Evolutionary conservation across 2,113 vertebrate species (phyloP).

Genomic region (Scopus umbretta): DNA sequence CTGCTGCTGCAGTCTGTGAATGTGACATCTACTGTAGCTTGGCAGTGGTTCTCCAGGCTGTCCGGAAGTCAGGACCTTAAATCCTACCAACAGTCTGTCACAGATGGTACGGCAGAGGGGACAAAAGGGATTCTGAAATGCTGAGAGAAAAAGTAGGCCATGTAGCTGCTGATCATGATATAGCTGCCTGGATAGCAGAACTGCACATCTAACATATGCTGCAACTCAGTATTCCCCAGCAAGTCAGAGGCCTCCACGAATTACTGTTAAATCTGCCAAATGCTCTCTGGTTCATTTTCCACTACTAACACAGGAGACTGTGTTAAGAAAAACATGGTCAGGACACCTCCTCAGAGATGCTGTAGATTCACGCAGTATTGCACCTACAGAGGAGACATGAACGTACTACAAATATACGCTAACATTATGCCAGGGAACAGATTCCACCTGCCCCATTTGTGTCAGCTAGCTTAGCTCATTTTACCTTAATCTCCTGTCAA

Average conservation of each 20-base stretch:
- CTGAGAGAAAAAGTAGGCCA: slow-evolving; percentile 24
- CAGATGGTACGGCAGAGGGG: slow-evolving; percentile 38
- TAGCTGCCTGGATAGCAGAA: not conserved
- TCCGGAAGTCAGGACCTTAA: slow-evolving; percentile 3
- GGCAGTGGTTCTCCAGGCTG: not conserved
- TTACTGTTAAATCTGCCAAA: not conserved
- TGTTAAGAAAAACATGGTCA: not conserved
- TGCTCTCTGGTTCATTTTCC: not conserved
- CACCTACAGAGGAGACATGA: accelerated
- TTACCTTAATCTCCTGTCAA: not conserved
- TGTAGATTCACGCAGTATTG: not conserved
- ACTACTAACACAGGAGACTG: not conserved
- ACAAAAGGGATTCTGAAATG: slow-evolving; percentile 1
- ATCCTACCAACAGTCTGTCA: slow-evolving; percentile 31
- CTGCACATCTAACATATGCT: not conserved
- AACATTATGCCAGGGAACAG: not conserved
- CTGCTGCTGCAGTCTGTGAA: not conserved
- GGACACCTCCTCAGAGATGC: not conserved
- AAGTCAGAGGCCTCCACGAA: not conserved
- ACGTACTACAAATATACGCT: not conserved
- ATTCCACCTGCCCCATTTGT: not conserved
- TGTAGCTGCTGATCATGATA: not conserved
- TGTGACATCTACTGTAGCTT: not conserved
- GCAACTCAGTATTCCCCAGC: not conserved
- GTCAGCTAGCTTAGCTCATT: not conserved